Conservation (phyloP, 2,888 invertebrate genomes). For the Melanophora roralis region DNA sequence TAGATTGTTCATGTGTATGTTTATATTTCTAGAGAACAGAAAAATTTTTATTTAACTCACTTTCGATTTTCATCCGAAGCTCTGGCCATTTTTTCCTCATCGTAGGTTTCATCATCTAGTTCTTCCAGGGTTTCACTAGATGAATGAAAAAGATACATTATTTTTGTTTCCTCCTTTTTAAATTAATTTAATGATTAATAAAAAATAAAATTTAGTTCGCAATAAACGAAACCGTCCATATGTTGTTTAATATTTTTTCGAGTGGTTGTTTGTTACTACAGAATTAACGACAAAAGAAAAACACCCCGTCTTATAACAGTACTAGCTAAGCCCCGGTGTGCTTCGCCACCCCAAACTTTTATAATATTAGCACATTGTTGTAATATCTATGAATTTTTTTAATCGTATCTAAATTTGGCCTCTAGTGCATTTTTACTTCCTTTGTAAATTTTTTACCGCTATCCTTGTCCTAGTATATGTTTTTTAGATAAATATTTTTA, state of each 20-base stretch:
- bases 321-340: too few relatives aligned
- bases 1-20: too few relatives aligned
- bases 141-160: slow-evolving; percentile 39
- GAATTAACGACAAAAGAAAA: background rate
- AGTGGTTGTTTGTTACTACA: background rate
- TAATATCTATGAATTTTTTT: too few relatives aligned
- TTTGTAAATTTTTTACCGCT: too few relatives aligned
- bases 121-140: slow-evolving; percentile 74
- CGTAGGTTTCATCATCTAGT: slow-evolving; percentile 83
- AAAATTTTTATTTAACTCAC: slow-evolving; percentile 79
- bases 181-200: background rate
- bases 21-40: too few relatives aligned
- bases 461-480: too few relatives aligned
- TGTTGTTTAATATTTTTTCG: background rate
- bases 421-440: too few relatives aligned
- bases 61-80: slow-evolving; percentile 84
- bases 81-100: slow-evolving; percentile 83
- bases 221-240: background rate
- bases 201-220: background rate
- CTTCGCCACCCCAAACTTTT: too few relatives aligned
- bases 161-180: background rate
- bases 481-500: too few relatives aligned
- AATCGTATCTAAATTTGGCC: too few relatives aligned
- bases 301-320: too few relatives aligned
- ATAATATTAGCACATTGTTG: too few relatives aligned